Percentiles rank a stretch among this genome's conserved stretches.
Conservation (phyloP, 2,113 vertebrate genomes). For the Brienomyrus brachyistius region DNA sequence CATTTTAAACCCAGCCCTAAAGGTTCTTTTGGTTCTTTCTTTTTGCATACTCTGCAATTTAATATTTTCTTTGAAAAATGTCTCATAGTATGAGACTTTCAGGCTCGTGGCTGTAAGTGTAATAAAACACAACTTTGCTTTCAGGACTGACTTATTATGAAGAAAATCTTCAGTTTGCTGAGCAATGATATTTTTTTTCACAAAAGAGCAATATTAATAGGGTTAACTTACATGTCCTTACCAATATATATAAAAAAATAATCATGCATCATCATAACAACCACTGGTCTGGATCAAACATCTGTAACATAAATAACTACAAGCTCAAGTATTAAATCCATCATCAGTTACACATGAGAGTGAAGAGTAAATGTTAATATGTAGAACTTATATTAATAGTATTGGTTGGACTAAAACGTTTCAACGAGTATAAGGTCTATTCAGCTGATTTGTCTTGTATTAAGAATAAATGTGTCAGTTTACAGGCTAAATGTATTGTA, state of each 20-base stretch:
- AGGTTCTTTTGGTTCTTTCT: neutral
- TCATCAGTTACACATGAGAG: conserved; percentile 2
- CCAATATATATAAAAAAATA: conserved; percentile 49
- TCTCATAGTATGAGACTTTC: conserved; percentile 38
- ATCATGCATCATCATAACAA: conserved; percentile 43
- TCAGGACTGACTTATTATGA: conserved; percentile 45
- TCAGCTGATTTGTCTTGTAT: neutral
- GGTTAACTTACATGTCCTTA: conserved; percentile 44
- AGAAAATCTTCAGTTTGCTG: conserved; percentile 50
- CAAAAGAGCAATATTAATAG: conserved; percentile 57
- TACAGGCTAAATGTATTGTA: neutral
- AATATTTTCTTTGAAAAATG: conserved; percentile 29
- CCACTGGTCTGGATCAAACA: conserved; percentile 44
- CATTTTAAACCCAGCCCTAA: conserved; percentile 18
- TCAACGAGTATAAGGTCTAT: neutral
- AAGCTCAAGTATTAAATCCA: conserved; percentile 30
- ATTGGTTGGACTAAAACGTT: neutral
- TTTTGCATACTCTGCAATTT: conserved; percentile 33
- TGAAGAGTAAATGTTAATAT: conserved; percentile 32
- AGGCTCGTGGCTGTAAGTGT: conserved; percentile 43
- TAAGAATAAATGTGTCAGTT: neutral
- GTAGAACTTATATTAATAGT: conserved; percentile 15
- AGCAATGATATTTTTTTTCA: conserved; percentile 49
- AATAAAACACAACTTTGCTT: conserved; percentile 40
- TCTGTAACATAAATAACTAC: conserved; percentile 50